Conservation (phyloP, 1,140 invertebrate species). For the Ips nitidus region DNA sequence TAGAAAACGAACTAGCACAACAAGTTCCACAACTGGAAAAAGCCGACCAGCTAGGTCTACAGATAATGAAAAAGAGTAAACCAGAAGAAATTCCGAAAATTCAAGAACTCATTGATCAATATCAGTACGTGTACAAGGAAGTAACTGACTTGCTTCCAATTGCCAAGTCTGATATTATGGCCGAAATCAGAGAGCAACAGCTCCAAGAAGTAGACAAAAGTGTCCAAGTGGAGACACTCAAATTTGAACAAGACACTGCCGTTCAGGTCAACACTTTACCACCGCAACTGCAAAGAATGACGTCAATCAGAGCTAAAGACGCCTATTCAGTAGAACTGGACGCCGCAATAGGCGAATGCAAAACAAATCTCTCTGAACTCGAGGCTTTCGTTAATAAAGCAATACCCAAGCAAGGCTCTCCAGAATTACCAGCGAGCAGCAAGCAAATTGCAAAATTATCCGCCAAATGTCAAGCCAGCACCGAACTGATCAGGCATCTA, state of each 20-base stretch:
- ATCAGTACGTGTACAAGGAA: slow-evolving; percentile 66
- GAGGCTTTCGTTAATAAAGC: slow-evolving; percentile 57
- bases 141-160: slow-evolving; percentile 59
- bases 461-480: slow-evolving; percentile 68
- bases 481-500: slow-evolving; percentile 78
- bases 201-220: slow-evolving; percentile 58
- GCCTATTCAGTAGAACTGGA: slow-evolving; percentile 74
- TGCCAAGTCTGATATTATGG: slow-evolving; percentile 55
- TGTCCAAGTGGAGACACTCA: slow-evolving; percentile 72
- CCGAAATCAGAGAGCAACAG: slow-evolving; percentile 44
- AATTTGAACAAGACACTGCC: slow-evolving; percentile 71
- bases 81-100: slow-evolving; percentile 58
- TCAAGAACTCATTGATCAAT: slow-evolving; percentile 69
- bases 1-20: slow-evolving; percentile 61
- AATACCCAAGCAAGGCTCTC: slow-evolving; percentile 56
- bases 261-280: slow-evolving; percentile 78
- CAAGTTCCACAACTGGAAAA: slow-evolving; percentile 57
- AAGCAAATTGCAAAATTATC: slow-evolving; percentile 66
- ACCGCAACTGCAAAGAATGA: slow-evolving; percentile 56
- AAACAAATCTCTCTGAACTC: slow-evolving; percentile 58
- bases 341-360: slow-evolving; percentile 66
- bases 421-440: slow-evolving; percentile 57
- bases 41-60: slow-evolving; percentile 61
- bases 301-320: slow-evolving; percentile 73
- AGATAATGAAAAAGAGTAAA: slow-evolving; percentile 60